Conservation (phyloP, 2,888 invertebrate species). For the Nebria brevicollis region DNA sequence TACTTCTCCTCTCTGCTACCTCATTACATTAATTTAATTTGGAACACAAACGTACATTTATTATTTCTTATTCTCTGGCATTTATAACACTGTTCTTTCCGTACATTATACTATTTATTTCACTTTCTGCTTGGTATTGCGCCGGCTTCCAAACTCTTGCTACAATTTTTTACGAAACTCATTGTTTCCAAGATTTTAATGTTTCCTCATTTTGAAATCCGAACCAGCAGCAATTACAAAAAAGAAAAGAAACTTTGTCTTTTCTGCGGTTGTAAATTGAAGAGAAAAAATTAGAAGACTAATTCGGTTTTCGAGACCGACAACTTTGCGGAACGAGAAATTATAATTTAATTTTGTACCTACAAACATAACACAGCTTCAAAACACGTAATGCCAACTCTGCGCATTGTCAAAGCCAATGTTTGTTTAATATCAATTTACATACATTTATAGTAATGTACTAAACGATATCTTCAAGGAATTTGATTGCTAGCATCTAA, state of each 20-base stretch:
- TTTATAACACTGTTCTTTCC: constrained; percentile 47
- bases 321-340: constrained; percentile 47
- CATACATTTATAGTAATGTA: too few species aligned
- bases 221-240: constrained; percentile 41
- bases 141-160: constrained; percentile 30
- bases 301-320: constrained; percentile 47
- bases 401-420: too few species aligned
- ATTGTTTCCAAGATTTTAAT: constrained; percentile 47
- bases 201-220: constrained; percentile 36
- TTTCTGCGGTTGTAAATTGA: constrained; percentile 16
- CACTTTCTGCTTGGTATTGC: constrained; percentile 40
- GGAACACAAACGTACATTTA: constrained; percentile 48
- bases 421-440: too few species aligned
- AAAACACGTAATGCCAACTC: constrained; percentile 14
- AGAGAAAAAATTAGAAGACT: constrained; percentile 48
- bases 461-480: constrained; percentile 6
- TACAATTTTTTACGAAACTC: constrained; percentile 41
- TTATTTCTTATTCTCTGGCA: constrained; percentile 45
- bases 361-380: constrained; percentile 41
- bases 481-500: constrained; percentile 45
- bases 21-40: constrained; percentile 49
- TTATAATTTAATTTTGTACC: constrained; percentile 51
- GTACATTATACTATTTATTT: constrained; percentile 48
- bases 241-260: constrained; percentile 47
- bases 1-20: constrained; percentile 6